Evolutionary conservation across 1,140 invertebrate genomes (phyloP), one percentile per base, ranked within the genome.

Genomic region (Bacillus rossius): DNA sequence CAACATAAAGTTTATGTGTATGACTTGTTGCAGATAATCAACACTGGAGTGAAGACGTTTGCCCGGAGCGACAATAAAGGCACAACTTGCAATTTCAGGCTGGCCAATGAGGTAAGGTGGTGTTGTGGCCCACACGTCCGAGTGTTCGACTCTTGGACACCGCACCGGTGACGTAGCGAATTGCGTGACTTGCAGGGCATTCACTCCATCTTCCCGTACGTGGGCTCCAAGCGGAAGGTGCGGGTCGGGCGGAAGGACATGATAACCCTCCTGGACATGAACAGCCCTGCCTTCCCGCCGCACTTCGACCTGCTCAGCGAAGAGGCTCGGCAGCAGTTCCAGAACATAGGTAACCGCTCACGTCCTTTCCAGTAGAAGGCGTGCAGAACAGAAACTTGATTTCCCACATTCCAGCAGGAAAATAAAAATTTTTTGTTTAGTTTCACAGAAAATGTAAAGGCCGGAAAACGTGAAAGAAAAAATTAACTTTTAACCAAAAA

Each of bases 1-100:
- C 38, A 13, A 13, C n/a, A n/a, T n/a, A n/a, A n/a, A n/a, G n/a
- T n/a, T n/a, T n/a, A n/a, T n/a, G n/a, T n/a, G n/a, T n/a, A n/a
- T n/a, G 60, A 55, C 57, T 20, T 64, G 38, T 64, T 71, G 26
- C 65, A 83, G 79, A 89, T 97, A 58, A 95, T 98, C 37, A 98
- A 97, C 70, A 93, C 92, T 2, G 95, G 94, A 14, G 88, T 97
- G 0, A 96, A 95, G 72, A 83, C 91, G 0, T 93, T 97, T 72
- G 90, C 89, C 1, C 79, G 94, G 19, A 94, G 89, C 73, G 92
- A 96, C 68, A 94, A 94, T 70, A 92, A 91, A 68, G 86, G 92
- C 60, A 89, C 37, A n/a, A 62, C 72, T 2, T 94, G 92, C 75
- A 82, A 88, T 20, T 96, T 92, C 69, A 71, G 82, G 26, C 65